Base-by-base conservation (phyloP, 1,140 invertebrate genomes). In the Brachionus rotundiformis region DNA sequence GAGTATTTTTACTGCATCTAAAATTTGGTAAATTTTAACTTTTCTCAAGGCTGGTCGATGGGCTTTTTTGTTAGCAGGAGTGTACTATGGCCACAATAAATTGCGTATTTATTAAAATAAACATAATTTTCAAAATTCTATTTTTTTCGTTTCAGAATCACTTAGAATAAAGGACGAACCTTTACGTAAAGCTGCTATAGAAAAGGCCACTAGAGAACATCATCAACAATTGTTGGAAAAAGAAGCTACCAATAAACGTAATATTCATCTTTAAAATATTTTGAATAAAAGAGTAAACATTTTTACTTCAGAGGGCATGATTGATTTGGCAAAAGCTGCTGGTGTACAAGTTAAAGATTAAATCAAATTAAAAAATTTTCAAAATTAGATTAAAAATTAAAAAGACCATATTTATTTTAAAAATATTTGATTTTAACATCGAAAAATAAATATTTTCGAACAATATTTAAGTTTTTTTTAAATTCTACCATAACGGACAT, bases 141-240 rank as follows among this genome's bases (percentile, higher is more conserved):
- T n/a, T 59, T 54, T 33, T 19, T 59, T 33, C 23, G 10, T 10
- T 31, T 13, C 16, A 79, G 76, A 79, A 54, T 59, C 47, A 31
- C 54, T 79, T 16, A 54, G 47, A 79, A 33, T 33, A 6, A 13
- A 19, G 11, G 76, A 79, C 25, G 76, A 79, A 25, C 76, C 76
- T 23, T 36, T 59, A 11, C 27, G 76, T 11, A 79, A 59, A 63
- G 76, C 76, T 25, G 76, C 76, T 5, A 79, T 79, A n/a, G 76
- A 79, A 63, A 79, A 79, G 41, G 76, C 76, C 5, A 79, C 76
- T 11, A 54, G 19, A 59, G 76, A 79, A 63, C 76, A 79, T 39
- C 47, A 79, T 11, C 76, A 63, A 25, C 76, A 79, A 63, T 27
- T 79, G 6, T 13, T 19, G 23, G 76, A 79, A 25, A 79, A 39